Conservation (phyloP, 2,113 vertebrate genomes). For the Camelus dromedarius region DNA sequence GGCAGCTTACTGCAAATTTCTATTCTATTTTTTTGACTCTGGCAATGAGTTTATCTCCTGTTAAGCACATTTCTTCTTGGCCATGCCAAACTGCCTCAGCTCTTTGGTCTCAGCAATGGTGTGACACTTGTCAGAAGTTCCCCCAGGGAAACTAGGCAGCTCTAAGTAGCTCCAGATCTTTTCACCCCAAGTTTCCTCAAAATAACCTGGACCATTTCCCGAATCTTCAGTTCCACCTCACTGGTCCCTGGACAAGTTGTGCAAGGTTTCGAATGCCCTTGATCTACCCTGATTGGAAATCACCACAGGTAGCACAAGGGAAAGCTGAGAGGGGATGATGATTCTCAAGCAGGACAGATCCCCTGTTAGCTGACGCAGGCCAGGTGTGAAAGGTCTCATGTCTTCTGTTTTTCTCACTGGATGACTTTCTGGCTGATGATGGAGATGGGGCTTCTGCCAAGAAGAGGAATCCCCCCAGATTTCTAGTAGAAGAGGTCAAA, state of each 20-base stretch:
- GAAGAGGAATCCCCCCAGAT: background rate
- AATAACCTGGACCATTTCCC: constrained; percentile 57
- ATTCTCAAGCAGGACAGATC: background rate
- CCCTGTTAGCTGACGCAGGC: background rate
- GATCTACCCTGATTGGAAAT: constrained; percentile 56
- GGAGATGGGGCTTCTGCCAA: background rate
- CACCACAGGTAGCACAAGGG: background rate
- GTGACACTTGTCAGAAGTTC: constrained; percentile 37
- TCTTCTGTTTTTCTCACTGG: background rate
- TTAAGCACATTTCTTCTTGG: constrained; percentile 60
- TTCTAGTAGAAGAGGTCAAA: background rate
- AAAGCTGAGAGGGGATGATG: background rate
- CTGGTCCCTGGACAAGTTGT: background rate
- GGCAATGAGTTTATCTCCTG: constrained; percentile 67
- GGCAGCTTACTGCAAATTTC: background rate
- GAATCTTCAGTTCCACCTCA: constrained; percentile 27
- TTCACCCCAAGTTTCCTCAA: constrained; percentile 30
- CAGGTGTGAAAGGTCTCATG: rapidly evolving
- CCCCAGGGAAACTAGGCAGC: constrained; percentile 49
- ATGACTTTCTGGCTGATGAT: background rate
- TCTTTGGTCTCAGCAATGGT: constrained; percentile 46
- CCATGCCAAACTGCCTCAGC: constrained; percentile 54
- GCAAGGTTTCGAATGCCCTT: constrained; percentile 23
- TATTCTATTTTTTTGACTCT: background rate
- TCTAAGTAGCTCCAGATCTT: constrained; percentile 20